Conservation (phyloP, 2,113 vertebrate genomes). For the Nycticorax nycticorax region DNA sequence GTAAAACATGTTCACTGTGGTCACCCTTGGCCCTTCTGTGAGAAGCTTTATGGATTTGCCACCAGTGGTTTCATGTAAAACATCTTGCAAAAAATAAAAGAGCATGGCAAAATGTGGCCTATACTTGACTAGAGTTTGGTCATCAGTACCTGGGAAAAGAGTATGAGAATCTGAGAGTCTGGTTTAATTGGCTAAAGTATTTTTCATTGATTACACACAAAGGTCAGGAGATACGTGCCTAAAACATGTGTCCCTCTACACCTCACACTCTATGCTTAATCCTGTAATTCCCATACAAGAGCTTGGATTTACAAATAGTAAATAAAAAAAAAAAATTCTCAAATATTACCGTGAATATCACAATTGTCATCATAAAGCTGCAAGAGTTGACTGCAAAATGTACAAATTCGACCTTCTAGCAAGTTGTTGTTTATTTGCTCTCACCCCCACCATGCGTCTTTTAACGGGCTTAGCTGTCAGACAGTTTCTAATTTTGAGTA, state of each 20-base stretch:
- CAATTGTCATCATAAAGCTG: not conserved
- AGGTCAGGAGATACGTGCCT: accelerated
- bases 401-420: not conserved
- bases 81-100: not conserved
- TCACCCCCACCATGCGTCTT: accelerated
- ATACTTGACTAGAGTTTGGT: not conserved
- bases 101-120: not conserved
- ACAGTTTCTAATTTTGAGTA: not conserved
- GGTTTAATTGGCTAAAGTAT: not conserved
- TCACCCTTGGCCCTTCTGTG: not conserved
- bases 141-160: not conserved
- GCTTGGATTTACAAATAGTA: not conserved
- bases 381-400: not conserved
- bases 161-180: not conserved
- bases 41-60: not conserved
- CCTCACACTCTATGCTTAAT: not conserved
- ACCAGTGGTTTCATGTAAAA: not conserved
- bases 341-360: not conserved
- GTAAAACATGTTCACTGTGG: accelerated
- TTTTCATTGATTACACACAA: not conserved
- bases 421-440: not conserved
- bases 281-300: not conserved
- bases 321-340: not conserved
- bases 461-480: not conserved
- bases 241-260: not conserved